These are phyloP conservation scores for Lithophane ornitopus DNA, from an alignment of 2,888 invertebrate genomes.

Conservation along the genomic window DNA sequence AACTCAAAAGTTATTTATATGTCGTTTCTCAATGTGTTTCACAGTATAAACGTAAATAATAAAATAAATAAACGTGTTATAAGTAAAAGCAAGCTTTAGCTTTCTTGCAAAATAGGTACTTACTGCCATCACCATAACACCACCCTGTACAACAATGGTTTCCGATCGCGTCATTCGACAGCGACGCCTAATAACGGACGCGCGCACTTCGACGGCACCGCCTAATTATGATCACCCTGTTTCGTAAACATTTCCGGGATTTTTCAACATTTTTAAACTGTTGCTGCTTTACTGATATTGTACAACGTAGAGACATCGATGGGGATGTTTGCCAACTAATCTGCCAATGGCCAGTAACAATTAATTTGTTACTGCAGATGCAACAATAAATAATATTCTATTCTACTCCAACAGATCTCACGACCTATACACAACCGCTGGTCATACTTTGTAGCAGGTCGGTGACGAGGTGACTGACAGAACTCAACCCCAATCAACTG, in stretches of 20 bases:
- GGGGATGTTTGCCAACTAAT: neutral
- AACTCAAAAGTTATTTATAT: neutral
- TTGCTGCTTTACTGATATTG: neutral
- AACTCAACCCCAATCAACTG: neutral
- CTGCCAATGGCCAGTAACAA: neutral
- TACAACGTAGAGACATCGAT: too few species aligned
- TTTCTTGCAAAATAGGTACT: neutral
- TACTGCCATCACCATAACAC: neutral
- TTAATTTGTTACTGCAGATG: neutral
- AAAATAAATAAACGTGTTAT: neutral
- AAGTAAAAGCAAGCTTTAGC: neutral
- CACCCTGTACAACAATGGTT: conserved; percentile 78
- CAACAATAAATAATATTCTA: neutral
- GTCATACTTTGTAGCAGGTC: neutral
- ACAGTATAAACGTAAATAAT: neutral
- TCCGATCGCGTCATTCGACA: conserved; percentile 83
- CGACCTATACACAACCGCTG: neutral
- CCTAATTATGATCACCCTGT: conserved; percentile 42
- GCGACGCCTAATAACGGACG: conserved; percentile 78
- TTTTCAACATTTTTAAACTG: neutral
- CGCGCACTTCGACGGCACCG: conserved; percentile 20
- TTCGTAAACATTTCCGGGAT: conserved; percentile 13
- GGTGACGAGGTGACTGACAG: neutral
- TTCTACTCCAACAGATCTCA: too few species aligned
- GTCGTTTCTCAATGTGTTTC: too few species aligned